Base-by-base conservation (phyloP, 2,797 vertebrate species). In the Mormyrus hasselquistii region DNA sequence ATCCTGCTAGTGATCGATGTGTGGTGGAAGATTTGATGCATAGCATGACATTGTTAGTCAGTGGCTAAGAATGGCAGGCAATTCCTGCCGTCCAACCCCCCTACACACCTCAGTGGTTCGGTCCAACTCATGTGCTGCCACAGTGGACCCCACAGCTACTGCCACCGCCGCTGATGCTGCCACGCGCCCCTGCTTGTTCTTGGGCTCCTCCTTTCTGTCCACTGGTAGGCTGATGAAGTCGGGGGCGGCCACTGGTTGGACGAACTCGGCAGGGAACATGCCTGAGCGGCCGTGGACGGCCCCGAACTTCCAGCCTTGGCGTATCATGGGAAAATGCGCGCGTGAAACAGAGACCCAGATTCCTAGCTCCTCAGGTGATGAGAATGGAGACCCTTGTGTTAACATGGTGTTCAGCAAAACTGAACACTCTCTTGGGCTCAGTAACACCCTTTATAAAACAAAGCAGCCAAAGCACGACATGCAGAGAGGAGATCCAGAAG, bases 271-370 rank as follows among this genome's bases (percentile, higher is more conserved):
- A 0, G 98, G 97, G 91, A 99, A 98, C 85, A 95, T 92, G 49
- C 97, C 98, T 0, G 96, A 95, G 9, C 94, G 96, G 34, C 99
- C 97, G 0, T 97, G 96, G 88, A 98, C 95, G n/a, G 98, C 97
- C 7, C 98, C 99, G 0, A 99, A 99, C 92, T 97, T 96, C 98
- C 98, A 99, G 29, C 99, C 99, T 99, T 89, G 0, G 2, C 0
- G 88, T 88, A 65, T 57, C 9, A 5, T 1, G 19, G 16, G 22
- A 44, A 52, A 76, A 41, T 1, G n/a, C 2, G n/a, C 25, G 83
- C 4, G 2, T 52, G 44, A 22, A 38, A 76, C 12, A 2, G 55
- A 89, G 7, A 73, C 9, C 16, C 25, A 5, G 25, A 69, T 7
- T 49, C 76, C 34, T 57, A 53, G 47, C 14, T 53, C 29, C 76